Evolutionary conservation across 2,888 invertebrate species (phyloP).

Genomic region (Ctenicera cuprea): DNA sequence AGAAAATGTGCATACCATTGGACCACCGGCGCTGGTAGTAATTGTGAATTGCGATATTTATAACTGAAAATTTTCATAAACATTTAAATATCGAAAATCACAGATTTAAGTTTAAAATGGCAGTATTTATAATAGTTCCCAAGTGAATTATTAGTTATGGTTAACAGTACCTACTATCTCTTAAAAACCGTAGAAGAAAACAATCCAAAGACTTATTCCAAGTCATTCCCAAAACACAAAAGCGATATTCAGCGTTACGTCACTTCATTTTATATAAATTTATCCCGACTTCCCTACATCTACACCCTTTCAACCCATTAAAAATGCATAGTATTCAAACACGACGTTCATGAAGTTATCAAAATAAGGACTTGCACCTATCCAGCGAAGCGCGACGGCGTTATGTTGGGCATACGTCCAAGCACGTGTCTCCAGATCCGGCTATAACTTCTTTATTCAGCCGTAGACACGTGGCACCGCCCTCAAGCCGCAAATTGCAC

Average conservation of each 20-base stretch:
- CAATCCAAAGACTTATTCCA: slow-evolving; percentile 4
- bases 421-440: slow-evolving; percentile 69
- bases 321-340: slow-evolving; percentile 46
- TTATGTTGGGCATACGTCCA: slow-evolving; percentile 62
- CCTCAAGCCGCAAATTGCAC: slow-evolving; percentile 72
- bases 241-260: background rate
- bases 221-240: slow-evolving; percentile 32
- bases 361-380: slow-evolving; percentile 58
- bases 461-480: slow-evolving; percentile 71
- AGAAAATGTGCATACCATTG: too few species aligned
- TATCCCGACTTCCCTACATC: background rate
- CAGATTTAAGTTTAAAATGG: too few species aligned
- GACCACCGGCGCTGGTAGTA: too few species aligned
- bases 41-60: too few species aligned
- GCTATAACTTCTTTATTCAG: slow-evolving; percentile 70
- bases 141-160: too few species aligned
- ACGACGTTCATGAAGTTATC: slow-evolving; percentile 51
- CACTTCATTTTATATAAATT: slow-evolving; percentile 17
- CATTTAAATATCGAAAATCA: too few species aligned
- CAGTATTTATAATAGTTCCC: too few species aligned
- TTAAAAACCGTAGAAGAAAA: too few species aligned
- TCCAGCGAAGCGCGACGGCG: slow-evolving; percentile 70
- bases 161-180: too few species aligned
- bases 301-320: slow-evolving; percentile 32
- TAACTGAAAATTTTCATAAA: too few species aligned